Evolutionary conservation across 37 sponge, comb jelly and placozoan species (phyloP), one percentile per base, ranked within the genome.

Genomic region (Spongilla lacustris): DNA sequence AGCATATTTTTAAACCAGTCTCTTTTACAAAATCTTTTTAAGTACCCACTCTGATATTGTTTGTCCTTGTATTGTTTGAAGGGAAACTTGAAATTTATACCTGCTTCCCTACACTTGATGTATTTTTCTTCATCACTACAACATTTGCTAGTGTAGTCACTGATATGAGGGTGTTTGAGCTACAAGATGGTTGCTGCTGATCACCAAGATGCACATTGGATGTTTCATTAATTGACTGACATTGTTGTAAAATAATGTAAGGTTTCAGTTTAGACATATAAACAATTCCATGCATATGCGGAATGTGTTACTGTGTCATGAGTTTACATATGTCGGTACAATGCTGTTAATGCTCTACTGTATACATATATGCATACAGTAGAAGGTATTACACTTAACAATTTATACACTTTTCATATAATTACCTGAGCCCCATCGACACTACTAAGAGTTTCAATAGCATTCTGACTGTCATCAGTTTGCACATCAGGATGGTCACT

Each of bases 1-100:
- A 58, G 58, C 58, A 58, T 58, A 58, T 41, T 41, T 41, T 41
- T 3, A 41, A 41, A 41, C 58, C 58, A 58, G 58, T 58, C 58
- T 58, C 58, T 58, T 58, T 58, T 58, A 58, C 58, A 58, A 58
- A 58, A 58, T 58, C 58, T 58, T 58, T 58, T 58, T 58, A 58
- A 58, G 58, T 58, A 58, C 58, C 58, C 58, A 58, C 58, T 58
- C 58, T 58, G 58, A 58, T 58, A 58, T 58, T 17, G 21, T 58
- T 58, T 58, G 58, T 58, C 58, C 58, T 58, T 58, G 58, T 58
- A 58, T 58, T 58, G 58, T 58, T 58, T 58, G 58, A 58, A 58
- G 58, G 58, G 58, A 58, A 58, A 58, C 58, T 6, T 9, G 41
- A 41, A 41, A 41, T 41, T 41, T 41, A 6, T 41, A 41, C 6